Conservation (phyloP, 2,113 vertebrate genomes). For the Chamaetylas fuelleborni region DNA sequence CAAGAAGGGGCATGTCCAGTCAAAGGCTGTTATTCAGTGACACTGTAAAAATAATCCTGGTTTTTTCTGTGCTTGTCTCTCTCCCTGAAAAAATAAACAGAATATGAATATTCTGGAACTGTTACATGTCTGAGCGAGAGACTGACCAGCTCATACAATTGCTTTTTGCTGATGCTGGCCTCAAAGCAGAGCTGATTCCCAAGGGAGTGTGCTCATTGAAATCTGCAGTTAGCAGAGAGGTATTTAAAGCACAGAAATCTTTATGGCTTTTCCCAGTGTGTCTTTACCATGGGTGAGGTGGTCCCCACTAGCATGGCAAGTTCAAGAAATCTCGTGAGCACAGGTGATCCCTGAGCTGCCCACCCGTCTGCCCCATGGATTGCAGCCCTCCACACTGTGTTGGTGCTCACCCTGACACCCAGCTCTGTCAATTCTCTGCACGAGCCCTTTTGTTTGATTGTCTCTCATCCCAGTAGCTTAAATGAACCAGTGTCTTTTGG, state of each 20-base stretch:
- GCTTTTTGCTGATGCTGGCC: background rate
- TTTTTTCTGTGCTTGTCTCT: background rate
- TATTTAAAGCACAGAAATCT: background rate
- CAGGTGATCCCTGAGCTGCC: background rate
- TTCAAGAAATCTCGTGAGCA: background rate
- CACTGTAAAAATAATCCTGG: background rate
- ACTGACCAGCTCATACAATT: background rate
- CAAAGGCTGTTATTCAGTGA: background rate
- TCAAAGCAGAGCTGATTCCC: background rate
- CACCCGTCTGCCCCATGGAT: accelerated
- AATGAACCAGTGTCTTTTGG: background rate
- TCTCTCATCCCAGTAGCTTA: background rate
- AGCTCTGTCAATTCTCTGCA: background rate
- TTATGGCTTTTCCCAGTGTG: background rate
- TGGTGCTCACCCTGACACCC: accelerated
- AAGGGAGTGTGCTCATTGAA: accelerated
- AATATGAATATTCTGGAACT: background rate
- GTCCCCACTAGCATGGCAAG: background rate
- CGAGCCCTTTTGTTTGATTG: accelerated
- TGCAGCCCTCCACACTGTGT: accelerated
- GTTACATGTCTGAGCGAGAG: background rate
- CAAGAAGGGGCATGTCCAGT: background rate
- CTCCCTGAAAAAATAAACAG: background rate
- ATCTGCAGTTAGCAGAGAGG: background rate
- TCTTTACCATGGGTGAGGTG: background rate